These are phyloP conservation scores for Pipra filicauda DNA, from an alignment of 2,113 vertebrate species.

Conservation along the genomic window DNA sequence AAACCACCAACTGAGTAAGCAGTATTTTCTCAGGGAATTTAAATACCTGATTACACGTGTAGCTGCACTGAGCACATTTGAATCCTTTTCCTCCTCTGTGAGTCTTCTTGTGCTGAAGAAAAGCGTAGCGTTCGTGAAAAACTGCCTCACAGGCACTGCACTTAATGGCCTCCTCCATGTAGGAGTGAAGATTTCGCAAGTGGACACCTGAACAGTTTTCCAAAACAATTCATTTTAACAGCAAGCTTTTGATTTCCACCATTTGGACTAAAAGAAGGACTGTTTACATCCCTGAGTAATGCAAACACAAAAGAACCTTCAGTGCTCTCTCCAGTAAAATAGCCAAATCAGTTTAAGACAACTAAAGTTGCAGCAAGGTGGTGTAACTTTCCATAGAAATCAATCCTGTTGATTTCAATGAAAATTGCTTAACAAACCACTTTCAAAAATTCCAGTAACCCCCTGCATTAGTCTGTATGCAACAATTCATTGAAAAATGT, in stretches of 20 bases:
- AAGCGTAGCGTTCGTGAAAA: constrained; percentile 66
- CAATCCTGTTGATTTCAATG: background rate
- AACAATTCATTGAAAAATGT: background rate
- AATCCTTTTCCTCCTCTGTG: constrained; percentile 58
- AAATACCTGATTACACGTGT: constrained; percentile 58
- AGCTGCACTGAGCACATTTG: constrained; percentile 52
- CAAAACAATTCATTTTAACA: background rate
- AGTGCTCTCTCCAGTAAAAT: background rate
- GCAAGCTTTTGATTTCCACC: background rate
- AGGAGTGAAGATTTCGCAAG: constrained; percentile 64
- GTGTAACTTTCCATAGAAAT: background rate
- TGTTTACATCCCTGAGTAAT: background rate
- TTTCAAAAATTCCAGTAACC: background rate
- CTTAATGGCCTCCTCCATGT: constrained; percentile 1
- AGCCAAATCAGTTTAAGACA: background rate
- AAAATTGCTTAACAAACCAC: background rate
- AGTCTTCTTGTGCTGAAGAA: constrained; percentile 69
- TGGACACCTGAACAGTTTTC: constrained; percentile 56
- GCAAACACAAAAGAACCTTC: background rate
- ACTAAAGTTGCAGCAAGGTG: background rate
- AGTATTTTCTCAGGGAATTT: background rate
- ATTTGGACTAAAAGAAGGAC: background rate
- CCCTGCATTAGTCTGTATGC: background rate
- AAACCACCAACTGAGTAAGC: background rate
- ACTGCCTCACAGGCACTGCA: constrained; percentile 52